A percentile compares a stretch with the other conserved stretches of the same genome.
Conservation (phyloP, 2,113 vertebrate genomes). For the Glaucomys volans region DNA sequence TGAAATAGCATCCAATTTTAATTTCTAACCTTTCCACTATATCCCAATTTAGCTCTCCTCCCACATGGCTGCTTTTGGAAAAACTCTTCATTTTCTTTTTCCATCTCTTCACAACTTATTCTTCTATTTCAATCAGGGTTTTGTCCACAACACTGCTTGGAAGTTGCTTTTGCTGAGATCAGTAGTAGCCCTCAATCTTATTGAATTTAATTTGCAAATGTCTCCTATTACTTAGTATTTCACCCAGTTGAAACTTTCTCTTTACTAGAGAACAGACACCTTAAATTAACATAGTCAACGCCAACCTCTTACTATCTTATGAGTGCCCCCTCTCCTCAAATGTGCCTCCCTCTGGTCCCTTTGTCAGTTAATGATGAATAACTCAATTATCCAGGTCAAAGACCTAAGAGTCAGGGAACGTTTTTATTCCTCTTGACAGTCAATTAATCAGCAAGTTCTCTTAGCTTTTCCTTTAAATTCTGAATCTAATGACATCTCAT, state of each 20-base stretch:
- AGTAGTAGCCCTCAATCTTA: neutral
- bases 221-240: neutral
- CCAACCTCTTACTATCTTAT: neutral
- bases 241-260: neutral
- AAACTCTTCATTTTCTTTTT: neutral
- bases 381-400: slow-evolving; percentile 11
- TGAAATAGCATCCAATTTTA: neutral
- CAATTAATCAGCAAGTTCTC: neutral
- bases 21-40: neutral
- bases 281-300: neutral
- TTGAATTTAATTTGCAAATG: neutral
- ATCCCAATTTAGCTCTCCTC: neutral
- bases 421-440: neutral
- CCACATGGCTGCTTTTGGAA: too few relatives aligned
- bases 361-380: neutral
- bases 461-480: neutral
- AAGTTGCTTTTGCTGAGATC: neutral
- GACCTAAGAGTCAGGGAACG: neutral
- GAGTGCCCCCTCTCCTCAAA: neutral
- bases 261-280: neutral
- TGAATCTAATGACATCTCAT: neutral
- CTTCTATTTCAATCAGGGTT: neutral
- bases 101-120: neutral
- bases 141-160: neutral
- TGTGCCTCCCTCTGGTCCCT: neutral